Base-by-base conservation (phyloP, 2,797 vertebrate genomes). In the Esox masquinongy region DNA sequence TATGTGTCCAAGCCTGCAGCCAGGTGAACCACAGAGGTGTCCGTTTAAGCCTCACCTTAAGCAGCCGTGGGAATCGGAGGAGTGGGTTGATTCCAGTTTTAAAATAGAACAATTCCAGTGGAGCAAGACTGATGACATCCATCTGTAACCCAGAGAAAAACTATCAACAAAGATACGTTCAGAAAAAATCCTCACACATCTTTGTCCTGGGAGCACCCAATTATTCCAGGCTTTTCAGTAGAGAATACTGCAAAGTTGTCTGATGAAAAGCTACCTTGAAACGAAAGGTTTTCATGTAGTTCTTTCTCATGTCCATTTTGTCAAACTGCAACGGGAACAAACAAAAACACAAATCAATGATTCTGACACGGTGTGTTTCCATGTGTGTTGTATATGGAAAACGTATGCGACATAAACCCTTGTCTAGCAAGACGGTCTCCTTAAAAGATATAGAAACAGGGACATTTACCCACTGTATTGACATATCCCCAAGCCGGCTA, bases 71-170 rank as follows among this genome's bases (percentile, higher is more conserved):
- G 72, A 99, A 86, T 5, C 98, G 96, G 53, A 99, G 92, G 26
- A 99, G 93, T 0, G 98, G 94, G 66, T 96, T 96, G 81, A 98
- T 90, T 1, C 98, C 98, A 0, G 95, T 90, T 91, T 94, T 96
- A 78, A 99, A 92, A 85, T 99, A 99, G 72, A 99, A 91, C 34
- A 99, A 82, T 86, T 99, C 98, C 87, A 99, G 83, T 0, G 98
- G 98, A 74, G 98, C 82, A n/a, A 99, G 95, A 80, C 95, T 96
- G 81, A 92, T 76, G 3, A 97, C 0, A 2, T 99, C 98, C 93
- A 98, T 95, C 98, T 99, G 88, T 34, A 88, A 94, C 29, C 78
- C 6, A 84, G 67, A 69, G 78, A 49, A 36, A 53, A 19, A 39
- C 70, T 34, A 56, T 63, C n/a, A 63, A 39, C 34, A 14, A 14